Base-by-base conservation (phyloP, 1,140 invertebrate species). In the Zaprionus camerounensis region DNA sequence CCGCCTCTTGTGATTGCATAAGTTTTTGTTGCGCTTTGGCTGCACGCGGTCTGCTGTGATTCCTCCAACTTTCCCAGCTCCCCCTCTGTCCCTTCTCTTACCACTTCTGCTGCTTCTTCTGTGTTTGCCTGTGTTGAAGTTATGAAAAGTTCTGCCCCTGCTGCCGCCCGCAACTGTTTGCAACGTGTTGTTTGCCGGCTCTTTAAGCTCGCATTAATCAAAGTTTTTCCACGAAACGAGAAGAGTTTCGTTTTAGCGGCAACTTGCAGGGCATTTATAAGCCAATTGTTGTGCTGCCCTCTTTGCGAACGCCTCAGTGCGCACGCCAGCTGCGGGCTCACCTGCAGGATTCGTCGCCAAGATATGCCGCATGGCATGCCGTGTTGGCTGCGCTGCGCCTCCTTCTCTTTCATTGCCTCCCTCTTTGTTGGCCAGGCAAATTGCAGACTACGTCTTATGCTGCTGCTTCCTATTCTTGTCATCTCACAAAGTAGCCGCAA, bases 151-250 rank as follows among this genome's bases (percentile, higher is more conserved):
- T 88, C 66, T 84, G 78, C 81, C 84, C 58, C 76, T 81, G 68
- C 78, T 71, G 36, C 15, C 34, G 9, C 56, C 22, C 34, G 5
- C 56, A n/a, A 9, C 1, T 24, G 13, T 2, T 51, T 36, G 12
- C 26, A 34, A 34, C 63, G 49, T 24, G 63, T 63, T 85, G 86
- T 85, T 85, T 86, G 83, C 73, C 77, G 82, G 77, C 84, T 87
- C 84, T 87, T 87, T 88, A 88, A 88, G 84, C 81, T 81, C 81
- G 81, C 85, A 88, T 88, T 88, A 88, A 90, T 88, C 84, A 88
- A 88, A 88, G 84, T 90, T 87, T 90, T 88, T 88, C 66, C 53
- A 49, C 31, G 59, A 71, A 71, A 59, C 55, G 53, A 12, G 11
- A 24, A 20, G 46, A 20, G 46, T 66, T 71, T 34, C 70, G 79